Evolutionary conservation across 2,113 vertebrate genomes (phyloP), one percentile per base, ranked within the genome.

Genomic region (Serilophus lunatus): DNA sequence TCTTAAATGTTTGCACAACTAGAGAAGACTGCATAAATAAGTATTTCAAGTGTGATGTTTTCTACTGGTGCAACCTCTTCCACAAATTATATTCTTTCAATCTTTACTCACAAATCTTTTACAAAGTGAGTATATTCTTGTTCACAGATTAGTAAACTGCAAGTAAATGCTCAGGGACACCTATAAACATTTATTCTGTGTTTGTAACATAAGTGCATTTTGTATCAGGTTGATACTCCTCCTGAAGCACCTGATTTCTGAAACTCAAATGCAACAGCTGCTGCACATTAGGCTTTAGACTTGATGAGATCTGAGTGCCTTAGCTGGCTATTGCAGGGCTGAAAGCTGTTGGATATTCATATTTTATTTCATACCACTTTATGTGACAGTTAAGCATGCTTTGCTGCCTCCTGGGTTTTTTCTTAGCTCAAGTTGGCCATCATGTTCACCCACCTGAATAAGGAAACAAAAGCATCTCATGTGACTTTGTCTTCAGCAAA

Each of bases 391-490:
- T n/a, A 57, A 66, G n/a, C 49, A 47, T 29, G 9, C 7, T 70
- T 3, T 49, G 64, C 33, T 76, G 63, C 44, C 35, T 79, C 36
- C 22, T 9, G 22, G 25, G 13, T 3, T 4, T 5, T n/a, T 63
- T 74, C 74, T 86, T 29, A 70, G 12, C 7, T 56, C 13, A 87
- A 54, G 44, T 7, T 26, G n/a, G 10, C 19, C 47, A 16, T 51
- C 3, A 4, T 0, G 0, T 70, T 81, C 13, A 59, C 18, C 18
- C 8, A 42, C 12, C 23, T 14, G 71, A 10, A 61, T 75, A 36
- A 3, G 3, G 23, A 13, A 61, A 5, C 12, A 75, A 75, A 69
- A 90, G 20, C 3, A 8, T 12, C 23, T 61, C 6, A 3, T 31
- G 12, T 78, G 36, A 33, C 13, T 51, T 65, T 31, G 2, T 33